Evolutionary conservation across 2,888 invertebrate species (phyloP).

Genomic region (Noctua comes): DNA sequence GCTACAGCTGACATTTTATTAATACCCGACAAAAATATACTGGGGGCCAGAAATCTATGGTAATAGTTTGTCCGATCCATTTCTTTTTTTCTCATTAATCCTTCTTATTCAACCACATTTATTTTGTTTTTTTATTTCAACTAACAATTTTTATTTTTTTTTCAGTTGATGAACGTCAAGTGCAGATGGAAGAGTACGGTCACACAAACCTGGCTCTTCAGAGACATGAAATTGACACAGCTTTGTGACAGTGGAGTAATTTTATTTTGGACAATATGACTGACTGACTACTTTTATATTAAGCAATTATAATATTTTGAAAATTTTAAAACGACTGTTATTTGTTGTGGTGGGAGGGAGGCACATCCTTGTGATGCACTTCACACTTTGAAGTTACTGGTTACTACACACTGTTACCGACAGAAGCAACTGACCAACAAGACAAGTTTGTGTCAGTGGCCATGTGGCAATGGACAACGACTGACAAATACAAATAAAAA

Average conservation of each 20-base stretch:
- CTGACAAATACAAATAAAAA: too few relatives aligned
- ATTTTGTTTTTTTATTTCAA: neutral
- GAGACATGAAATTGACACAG: conserved; percentile 68
- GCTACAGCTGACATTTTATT: neutral
- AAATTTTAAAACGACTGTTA: conserved; percentile 40
- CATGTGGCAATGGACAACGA: neutral
- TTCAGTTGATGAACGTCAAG: conserved; percentile 75
- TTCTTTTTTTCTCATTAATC: neutral
- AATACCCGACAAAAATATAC: neutral
- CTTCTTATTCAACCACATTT: neutral
- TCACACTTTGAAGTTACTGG: neutral
- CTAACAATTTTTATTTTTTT: conserved; percentile 55
- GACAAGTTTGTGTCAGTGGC: neutral
- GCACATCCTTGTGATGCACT: neutral
- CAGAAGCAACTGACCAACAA: too few relatives aligned
- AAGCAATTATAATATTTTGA: conserved; percentile 31
- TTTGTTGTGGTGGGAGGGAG: neutral
- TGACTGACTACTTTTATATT: conserved; percentile 21
- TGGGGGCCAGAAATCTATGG: neutral
- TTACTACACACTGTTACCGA: too few relatives aligned
- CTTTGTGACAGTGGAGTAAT: conserved; percentile 59
- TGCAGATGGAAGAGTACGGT: conserved; percentile 77
- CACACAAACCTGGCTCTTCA: conserved; percentile 59
- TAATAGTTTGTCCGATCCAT: neutral
- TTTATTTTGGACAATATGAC: conserved; percentile 29